Percentiles rank a stretch among this genome's conserved stretches.
Conservation (phyloP, 37 sponge, comb jelly and placozoan genomes). For the Beroe ovata region DNA sequence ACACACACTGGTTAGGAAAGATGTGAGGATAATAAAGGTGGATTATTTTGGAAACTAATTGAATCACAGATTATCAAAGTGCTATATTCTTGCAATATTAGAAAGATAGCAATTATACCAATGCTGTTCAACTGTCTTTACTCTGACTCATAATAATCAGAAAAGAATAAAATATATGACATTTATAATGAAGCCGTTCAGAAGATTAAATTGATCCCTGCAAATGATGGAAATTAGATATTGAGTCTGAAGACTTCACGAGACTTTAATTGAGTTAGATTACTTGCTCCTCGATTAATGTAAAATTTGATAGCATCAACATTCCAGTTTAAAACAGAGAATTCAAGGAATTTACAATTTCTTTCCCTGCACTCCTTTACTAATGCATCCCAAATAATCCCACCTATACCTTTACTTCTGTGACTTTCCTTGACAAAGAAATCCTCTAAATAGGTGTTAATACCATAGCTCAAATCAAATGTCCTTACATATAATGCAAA, state of each 20-base stretch:
- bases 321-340: conserved; percentile 53
- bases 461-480: background rate
- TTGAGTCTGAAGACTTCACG: background rate
- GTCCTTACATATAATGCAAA: conserved; percentile 9
- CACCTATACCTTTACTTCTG: conserved; percentile 2
- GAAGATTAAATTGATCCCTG: no score
- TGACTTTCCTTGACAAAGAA: conserved; percentile 26
- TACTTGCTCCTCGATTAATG: background rate
- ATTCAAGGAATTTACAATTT: background rate
- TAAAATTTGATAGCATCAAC: conserved; percentile 16
- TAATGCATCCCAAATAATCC: background rate
- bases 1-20: no score
- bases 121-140: no score
- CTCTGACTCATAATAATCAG: no score
- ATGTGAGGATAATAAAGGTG: no score
- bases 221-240: no score
- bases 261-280: background rate
- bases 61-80: no score
- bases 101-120: no score
- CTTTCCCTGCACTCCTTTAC: background rate
- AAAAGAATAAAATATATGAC: no score
- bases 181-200: no score
- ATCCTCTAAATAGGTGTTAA: conserved; percentile 7
- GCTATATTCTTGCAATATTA: no score
- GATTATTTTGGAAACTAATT: no score